Evolutionary conservation across 2,888 invertebrate species (phyloP).

Genomic region (Melanargia galathea): DNA sequence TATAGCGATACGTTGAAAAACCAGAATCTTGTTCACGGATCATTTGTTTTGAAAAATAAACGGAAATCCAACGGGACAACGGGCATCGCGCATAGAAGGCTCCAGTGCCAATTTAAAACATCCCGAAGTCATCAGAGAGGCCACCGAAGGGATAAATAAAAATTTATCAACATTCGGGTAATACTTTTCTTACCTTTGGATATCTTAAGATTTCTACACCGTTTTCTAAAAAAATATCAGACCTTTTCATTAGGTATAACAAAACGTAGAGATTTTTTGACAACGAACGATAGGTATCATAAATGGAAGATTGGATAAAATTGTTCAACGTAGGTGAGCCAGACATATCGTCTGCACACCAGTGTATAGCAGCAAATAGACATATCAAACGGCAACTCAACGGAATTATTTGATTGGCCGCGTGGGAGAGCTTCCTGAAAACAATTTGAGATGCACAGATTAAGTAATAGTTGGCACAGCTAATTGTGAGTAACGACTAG

Average conservation of each 20-base stretch:
- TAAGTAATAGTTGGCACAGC: conserved; percentile 39
- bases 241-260: not conserved
- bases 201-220: not conserved
- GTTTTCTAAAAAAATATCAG: not conserved
- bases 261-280: not conserved
- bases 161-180: too few species aligned
- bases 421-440: conserved; percentile 33
- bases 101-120: not conserved
- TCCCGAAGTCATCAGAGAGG: not conserved
- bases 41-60: not conserved
- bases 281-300: not conserved
- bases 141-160: not conserved
- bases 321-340: not conserved
- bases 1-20: not conserved
- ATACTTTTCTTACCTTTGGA: not conserved
- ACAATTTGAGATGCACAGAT: conserved; percentile 35
- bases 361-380: conserved; percentile 13
- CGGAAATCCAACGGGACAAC: not conserved
- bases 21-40: not conserved
- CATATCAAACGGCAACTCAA: conserved; percentile 19
- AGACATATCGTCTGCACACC: not conserved
- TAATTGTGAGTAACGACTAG: conserved; percentile 34
- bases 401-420: conserved; percentile 26
- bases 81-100: not conserved
- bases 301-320: not conserved